Conservation (phyloP, 2,797 vertebrate species). For the Molossus alvarezi region DNA sequence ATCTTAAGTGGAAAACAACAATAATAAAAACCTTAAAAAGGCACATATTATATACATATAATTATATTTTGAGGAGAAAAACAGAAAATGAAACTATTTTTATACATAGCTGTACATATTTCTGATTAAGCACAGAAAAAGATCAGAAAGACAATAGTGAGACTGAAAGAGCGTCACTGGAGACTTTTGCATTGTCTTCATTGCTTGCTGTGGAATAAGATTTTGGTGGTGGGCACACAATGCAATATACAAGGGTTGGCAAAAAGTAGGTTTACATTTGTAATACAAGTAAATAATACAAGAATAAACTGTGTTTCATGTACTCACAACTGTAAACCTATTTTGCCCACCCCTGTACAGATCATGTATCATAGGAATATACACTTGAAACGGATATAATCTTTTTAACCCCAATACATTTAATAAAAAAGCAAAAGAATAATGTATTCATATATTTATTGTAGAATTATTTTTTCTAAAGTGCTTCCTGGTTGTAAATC, state of each 20-base stretch:
- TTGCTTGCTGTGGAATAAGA: background rate
- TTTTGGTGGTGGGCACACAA: background rate
- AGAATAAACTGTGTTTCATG: background rate
- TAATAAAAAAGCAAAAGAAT: background rate
- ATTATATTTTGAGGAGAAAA: slow-evolving; percentile 38
- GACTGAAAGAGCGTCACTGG: background rate
- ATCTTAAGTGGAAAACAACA: background rate
- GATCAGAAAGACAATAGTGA: background rate
- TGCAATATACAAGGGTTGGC: background rate
- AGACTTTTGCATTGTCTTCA: slow-evolving; percentile 1
- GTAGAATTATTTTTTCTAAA: slow-evolving; percentile 15
- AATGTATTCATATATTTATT: slow-evolving; percentile 50
- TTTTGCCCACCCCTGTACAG: background rate
- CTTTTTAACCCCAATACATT: background rate
- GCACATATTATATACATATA: background rate
- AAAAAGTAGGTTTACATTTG: background rate
- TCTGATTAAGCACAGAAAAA: slow-evolving; percentile 32
- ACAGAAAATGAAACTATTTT: slow-evolving; percentile 39
- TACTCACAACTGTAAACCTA: background rate
- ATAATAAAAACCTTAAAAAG: background rate
- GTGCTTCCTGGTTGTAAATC: slow-evolving; percentile 11
- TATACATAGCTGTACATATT: background rate
- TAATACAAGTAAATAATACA: background rate
- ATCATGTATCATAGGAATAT: background rate
- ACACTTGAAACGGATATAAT: background rate